phyloP scores from a whole-genome alignment of 2,113 vertebrate genomes.

The Oncorhynchus nerka region DNA sequence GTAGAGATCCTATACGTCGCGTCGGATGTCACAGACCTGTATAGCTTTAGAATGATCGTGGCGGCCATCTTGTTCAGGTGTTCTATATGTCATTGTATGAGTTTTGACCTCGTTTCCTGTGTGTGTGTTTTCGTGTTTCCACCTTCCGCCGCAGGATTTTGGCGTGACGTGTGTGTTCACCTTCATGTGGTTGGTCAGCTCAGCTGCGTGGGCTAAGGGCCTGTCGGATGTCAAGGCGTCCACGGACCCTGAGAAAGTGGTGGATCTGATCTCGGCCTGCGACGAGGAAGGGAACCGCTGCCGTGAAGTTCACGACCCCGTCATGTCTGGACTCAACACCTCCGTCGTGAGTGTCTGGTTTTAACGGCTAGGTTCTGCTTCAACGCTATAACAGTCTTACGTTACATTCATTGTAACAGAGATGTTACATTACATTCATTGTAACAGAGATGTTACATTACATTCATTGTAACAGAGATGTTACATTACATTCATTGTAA shows the following conservation, averaged over 20 bases:
- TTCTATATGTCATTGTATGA: not conserved
- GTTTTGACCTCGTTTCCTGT: not conserved
- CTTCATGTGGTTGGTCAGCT: slow-evolving; percentile 90
- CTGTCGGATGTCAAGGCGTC: slow-evolving; percentile 83
- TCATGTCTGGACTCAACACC: slow-evolving; percentile 87
- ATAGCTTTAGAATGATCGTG: too few relatives aligned
- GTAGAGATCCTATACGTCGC: too few relatives aligned
- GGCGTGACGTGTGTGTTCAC: slow-evolving; percentile 80
- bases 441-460: too few relatives aligned
- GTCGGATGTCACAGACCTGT: too few relatives aligned
- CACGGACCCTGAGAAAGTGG: slow-evolving; percentile 78
- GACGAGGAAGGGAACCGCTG: slow-evolving; percentile 61
- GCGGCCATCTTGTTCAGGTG: not conserved
- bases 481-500: too few relatives aligned
- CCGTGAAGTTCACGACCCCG: slow-evolving; percentile 79
- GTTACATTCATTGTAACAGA: too few relatives aligned
- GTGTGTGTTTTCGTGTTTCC: not conserved
- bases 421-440: too few relatives aligned
- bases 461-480: too few relatives aligned
- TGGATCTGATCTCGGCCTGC: slow-evolving; percentile 72
- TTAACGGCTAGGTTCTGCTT: not conserved
- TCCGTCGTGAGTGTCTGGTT: slow-evolving; percentile 78
- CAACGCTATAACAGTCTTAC: too few relatives aligned
- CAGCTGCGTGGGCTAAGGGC: slow-evolving; percentile 87
- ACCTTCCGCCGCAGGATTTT: slow-evolving; percentile 73